These are phyloP conservation scores for Tinamus major DNA, from an alignment of 2,797 vertebrate species.

Conservation along the genomic window DNA sequence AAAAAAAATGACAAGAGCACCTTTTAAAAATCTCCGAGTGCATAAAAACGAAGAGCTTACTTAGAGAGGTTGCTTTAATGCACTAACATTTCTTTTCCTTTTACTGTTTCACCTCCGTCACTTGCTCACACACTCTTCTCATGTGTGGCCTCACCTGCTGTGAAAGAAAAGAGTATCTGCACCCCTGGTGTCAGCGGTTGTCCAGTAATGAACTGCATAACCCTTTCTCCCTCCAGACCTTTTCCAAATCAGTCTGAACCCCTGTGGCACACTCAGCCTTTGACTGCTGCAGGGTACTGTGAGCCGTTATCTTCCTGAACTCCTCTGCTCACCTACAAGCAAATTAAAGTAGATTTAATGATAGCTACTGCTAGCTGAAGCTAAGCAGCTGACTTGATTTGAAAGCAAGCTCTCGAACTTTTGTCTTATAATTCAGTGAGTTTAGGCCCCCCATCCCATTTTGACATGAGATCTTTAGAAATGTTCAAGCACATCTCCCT, in stretches of 20 bases:
- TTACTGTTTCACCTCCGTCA: neutral
- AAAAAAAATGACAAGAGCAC: constrained; percentile 49
- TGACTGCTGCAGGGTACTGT: neutral
- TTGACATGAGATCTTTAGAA: neutral
- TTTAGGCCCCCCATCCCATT: neutral
- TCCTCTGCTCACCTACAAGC: neutral
- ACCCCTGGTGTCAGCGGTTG: constrained; percentile 50
- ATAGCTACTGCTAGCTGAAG: neutral
- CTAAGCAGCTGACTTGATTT: neutral
- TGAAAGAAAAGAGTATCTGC: constrained; percentile 22
- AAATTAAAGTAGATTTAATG: neutral
- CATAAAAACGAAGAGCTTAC: neutral
- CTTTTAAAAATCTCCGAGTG: constrained; percentile 6
- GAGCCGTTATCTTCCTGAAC: constrained; percentile 23
- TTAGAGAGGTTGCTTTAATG: neutral
- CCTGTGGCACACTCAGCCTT: neutral
- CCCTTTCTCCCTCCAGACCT: neutral
- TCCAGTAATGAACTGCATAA: constrained; percentile 18
- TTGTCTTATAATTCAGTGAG: neutral
- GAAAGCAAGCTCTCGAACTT: neutral
- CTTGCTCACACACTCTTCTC: neutral
- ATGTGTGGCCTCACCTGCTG: constrained; percentile 5
- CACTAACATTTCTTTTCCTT: neutral
- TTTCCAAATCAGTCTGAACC: neutral
- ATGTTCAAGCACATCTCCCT: neutral